Conservation (phyloP, 2,888 invertebrate genomes). For the Papilio protenor region DNA sequence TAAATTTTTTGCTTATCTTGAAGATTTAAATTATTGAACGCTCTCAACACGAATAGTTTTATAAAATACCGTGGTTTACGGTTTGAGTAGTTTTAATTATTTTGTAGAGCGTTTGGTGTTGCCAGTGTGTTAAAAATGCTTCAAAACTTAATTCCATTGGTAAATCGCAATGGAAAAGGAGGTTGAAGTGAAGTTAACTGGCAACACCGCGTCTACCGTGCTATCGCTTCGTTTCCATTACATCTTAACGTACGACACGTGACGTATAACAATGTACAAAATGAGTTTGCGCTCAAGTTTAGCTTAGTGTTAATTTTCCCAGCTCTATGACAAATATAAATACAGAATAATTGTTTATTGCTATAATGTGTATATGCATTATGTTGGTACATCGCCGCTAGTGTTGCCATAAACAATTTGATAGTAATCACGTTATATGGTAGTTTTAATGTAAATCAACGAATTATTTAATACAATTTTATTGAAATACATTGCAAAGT, state of each 20-base stretch:
- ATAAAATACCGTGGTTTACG: conserved; percentile 55
- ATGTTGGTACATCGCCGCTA: conserved; percentile 33
- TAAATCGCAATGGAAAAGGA: background rate
- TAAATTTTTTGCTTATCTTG: conserved; percentile 38
- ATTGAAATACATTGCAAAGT: background rate
- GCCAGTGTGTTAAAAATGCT: conserved; percentile 43
- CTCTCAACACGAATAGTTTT: conserved; percentile 55
- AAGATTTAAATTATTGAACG: conserved; percentile 51
- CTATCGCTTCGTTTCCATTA: conserved; percentile 70
- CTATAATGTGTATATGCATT: conserved; percentile 35
- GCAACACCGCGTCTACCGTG: conserved; percentile 58
- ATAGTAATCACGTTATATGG: background rate
- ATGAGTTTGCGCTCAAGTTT: conserved; percentile 80
- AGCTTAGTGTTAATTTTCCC: conserved; percentile 73
- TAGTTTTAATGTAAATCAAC: conserved; percentile 1
- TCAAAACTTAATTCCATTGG: conserved; percentile 32
- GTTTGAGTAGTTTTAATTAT: conserved; percentile 56
- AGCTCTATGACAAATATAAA: conserved; percentile 59
- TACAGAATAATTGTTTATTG: conserved; percentile 48
- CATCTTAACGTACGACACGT: conserved; percentile 59
- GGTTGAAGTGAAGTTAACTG: conserved; percentile 43
- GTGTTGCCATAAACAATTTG: conserved; percentile 28
- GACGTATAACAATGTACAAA: conserved; percentile 77
- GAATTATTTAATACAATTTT: conserved; percentile 2
- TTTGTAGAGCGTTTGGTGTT: conserved; percentile 62